A percentile compares a stretch with the other conserved stretches of the same genome.
phyloP scores from a whole-genome alignment of 2,888 invertebrate species.

The Alsophila aescularia region DNA sequence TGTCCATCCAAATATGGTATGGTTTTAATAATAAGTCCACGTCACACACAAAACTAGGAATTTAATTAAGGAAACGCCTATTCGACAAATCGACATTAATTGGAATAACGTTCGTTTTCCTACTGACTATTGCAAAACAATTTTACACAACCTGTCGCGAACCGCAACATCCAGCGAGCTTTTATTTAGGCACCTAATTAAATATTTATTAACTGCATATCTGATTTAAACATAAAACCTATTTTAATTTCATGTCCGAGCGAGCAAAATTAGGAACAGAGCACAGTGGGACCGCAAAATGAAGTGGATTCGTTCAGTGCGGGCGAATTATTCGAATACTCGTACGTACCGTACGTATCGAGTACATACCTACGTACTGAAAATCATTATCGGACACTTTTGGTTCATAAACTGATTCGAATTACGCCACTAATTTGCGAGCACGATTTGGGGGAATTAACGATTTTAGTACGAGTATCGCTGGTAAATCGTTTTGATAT shows the following conservation, averaged over 20 bases:
- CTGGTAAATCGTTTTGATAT: conserved; percentile 5
- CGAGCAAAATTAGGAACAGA: conserved; percentile 80
- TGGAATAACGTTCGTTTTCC: conserved; percentile 42
- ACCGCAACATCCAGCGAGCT: conserved; percentile 67
- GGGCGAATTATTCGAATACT: conserved; percentile 37
- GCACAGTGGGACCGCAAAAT: conserved; percentile 76
- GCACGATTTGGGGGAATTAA: conserved; percentile 28
- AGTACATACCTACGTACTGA: conserved; percentile 42
- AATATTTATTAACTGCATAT: conserved; percentile 83
- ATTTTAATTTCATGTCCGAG: conserved; percentile 83
- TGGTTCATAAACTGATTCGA: conserved; percentile 54
- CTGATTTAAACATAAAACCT: conserved; percentile 81
- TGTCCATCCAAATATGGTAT: no score
- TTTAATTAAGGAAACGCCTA: neutral
- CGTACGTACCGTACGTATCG: conserved; percentile 8
- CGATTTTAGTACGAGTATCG: conserved; percentile 9
- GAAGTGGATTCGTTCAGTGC: conserved; percentile 72
- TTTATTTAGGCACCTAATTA: conserved; percentile 84
- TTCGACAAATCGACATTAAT: conserved; percentile 36
- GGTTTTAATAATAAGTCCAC: no score
- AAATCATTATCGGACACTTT: conserved; percentile 77
- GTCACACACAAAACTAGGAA: no score
- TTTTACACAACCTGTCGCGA: conserved; percentile 64
- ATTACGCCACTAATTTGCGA: conserved; percentile 40
- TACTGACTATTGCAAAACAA: conserved; percentile 51